Evolutionary conservation across 2,888 invertebrate species (phyloP).

Genomic region (Synanthedon tipuliformis): DNA sequence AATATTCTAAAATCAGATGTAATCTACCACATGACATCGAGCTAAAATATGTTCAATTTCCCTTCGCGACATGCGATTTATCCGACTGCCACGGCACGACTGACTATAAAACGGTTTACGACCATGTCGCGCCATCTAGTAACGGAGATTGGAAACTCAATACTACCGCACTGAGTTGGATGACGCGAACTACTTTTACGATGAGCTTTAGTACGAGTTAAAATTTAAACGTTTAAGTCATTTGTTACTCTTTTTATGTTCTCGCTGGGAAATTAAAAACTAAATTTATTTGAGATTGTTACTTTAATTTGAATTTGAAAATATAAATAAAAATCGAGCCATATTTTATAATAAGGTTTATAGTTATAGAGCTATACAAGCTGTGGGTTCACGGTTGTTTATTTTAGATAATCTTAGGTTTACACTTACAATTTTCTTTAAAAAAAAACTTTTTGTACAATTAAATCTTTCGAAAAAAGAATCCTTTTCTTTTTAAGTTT

Average conservation of each 20-base stretch:
- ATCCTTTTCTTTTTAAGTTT: no score
- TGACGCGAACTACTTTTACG: constrained; percentile 44
- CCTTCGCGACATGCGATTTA: constrained; percentile 13
- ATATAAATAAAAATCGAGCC: no score
- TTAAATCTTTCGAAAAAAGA: no score
- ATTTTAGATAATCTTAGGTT: no score
- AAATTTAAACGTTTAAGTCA: constrained; percentile 51
- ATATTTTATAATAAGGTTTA: no score
- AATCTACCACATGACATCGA: neutral
- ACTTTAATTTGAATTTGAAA: no score
- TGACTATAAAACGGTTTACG: constrained; percentile 48
- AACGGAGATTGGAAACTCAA: constrained; percentile 46
- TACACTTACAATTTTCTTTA: no score
- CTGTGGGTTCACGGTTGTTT: no score
- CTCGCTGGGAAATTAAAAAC: neutral
- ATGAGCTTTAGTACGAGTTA: constrained; percentile 39
- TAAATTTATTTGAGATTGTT: no score
- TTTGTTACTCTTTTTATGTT: constrained; percentile 23
- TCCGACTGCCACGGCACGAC: constrained; percentile 22
- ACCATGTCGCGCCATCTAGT: constrained; percentile 49
- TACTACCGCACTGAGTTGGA: constrained; percentile 14
- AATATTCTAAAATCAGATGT: no score
- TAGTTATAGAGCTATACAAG: no score
- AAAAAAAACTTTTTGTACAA: no score
- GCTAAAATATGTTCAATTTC: constrained; percentile 3